Conservation (phyloP, 2,113 vertebrate genomes). For the Psilopogon haemacephalus region DNA sequence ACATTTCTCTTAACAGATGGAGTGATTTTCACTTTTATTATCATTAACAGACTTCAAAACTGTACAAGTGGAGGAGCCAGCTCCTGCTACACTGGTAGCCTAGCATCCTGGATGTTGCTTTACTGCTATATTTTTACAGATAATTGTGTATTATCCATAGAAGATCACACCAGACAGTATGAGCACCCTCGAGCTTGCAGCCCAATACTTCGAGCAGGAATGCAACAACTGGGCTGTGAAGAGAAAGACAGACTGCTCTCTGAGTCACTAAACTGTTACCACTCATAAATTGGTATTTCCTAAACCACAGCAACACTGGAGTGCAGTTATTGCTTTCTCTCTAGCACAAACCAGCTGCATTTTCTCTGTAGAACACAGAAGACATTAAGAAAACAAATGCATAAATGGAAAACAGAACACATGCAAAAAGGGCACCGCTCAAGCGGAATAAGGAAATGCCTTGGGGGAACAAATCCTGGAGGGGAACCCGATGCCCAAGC, state of each 20-base stretch:
- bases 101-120: not conserved
- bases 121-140: not conserved
- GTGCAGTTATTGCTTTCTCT: not conserved
- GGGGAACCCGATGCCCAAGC: not conserved
- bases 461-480: not conserved
- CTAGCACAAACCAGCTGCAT: not conserved
- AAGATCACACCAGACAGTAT: not conserved
- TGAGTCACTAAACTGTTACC: not conserved
- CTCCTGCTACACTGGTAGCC: not conserved
- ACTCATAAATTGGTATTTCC: not conserved
- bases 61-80: not conserved
- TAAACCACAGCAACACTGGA: not conserved
- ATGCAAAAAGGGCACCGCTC: not conserved
- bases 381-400: not conserved
- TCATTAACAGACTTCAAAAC: constrained; percentile 54
- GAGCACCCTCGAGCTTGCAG: not conserved
- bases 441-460: not conserved
- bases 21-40: constrained; percentile 50
- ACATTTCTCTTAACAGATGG: constrained; percentile 61
- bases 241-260: not conserved
- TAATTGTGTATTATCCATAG: not conserved
- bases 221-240: not conserved
- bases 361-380: not conserved
- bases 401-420: not conserved
- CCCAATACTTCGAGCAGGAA: not conserved